Percentiles rank a stretch among this genome's conserved stretches.
These are phyloP conservation scores for Gnathonemus longibarbis DNA, from an alignment of 2,113 vertebrate species.

Conservation along the genomic window DNA sequence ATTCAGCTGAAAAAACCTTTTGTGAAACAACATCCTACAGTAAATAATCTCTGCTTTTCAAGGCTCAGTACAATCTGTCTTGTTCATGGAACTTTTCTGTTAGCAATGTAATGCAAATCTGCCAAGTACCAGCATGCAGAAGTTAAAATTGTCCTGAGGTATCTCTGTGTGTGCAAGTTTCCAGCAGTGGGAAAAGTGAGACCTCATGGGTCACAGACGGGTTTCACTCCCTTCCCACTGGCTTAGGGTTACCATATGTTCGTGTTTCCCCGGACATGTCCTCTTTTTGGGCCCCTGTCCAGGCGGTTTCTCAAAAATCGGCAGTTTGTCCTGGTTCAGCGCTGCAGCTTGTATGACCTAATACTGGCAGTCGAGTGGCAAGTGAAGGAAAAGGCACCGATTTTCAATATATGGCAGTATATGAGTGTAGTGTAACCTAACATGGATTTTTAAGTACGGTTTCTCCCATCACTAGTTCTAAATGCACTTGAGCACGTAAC, in stretches of 20 bases:
- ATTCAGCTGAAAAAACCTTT: background rate
- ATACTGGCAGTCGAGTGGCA: background rate
- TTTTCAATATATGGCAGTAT: background rate
- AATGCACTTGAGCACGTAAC: background rate
- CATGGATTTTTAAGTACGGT: background rate
- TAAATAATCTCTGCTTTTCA: background rate
- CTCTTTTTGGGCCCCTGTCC: too few species aligned
- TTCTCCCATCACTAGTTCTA: background rate
- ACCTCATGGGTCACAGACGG: background rate
- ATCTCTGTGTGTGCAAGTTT: background rate
- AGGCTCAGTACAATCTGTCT: background rate
- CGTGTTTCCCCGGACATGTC: background rate
- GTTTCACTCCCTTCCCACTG: background rate
- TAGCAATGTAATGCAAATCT: background rate
- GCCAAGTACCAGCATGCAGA: background rate
- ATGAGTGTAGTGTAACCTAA: background rate
- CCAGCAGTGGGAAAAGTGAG: background rate
- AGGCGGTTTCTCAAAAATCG: background rate
- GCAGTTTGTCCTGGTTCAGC: background rate
- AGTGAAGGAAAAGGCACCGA: background rate
- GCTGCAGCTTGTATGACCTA: background rate
- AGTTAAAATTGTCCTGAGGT: background rate
- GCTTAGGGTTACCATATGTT: background rate
- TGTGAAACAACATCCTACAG: background rate
- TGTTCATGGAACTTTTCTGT: background rate